These are phyloP conservation scores for Penaeus indicus DNA, from an alignment of 1,140 invertebrate species.

Conservation along the genomic window DNA sequence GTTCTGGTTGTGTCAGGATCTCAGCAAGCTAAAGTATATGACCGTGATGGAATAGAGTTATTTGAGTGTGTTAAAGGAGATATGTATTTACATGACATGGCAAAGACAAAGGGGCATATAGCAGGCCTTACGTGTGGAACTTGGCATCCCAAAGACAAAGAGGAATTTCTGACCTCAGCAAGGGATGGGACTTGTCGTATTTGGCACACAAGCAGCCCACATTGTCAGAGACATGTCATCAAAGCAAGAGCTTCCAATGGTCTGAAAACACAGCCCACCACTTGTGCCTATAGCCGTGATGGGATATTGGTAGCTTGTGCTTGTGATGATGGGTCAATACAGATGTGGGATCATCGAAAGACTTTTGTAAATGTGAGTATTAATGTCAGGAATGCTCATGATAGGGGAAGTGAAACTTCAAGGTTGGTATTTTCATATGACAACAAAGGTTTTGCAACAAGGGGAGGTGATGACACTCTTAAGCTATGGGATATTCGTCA, in stretches of 20 bases:
- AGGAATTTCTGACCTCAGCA: constrained; percentile 95
- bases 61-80: constrained; percentile 94
- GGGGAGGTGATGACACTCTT: constrained; percentile 92
- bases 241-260: constrained; percentile 92
- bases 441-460: constrained; percentile 82
- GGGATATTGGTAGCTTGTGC: constrained; percentile 90
- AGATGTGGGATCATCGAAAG: constrained; percentile 95
- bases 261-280: constrained; percentile 87
- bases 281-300: constrained; percentile 88
- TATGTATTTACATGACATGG: constrained; percentile 96
- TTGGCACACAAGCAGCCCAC: constrained; percentile 85
- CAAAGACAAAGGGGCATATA: constrained; percentile 95
- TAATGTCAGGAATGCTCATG: constrained; percentile 85
- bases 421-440: constrained; percentile 91
- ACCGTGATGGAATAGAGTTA: constrained; percentile 95
- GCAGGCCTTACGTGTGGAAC: constrained; percentile 90
- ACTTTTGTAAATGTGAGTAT: constrained; percentile 79
- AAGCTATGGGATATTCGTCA: constrained; percentile 95
- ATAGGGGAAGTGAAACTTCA: constrained; percentile 84
- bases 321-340: constrained; percentile 96
- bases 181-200: constrained; percentile 91
- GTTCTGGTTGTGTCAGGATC: constrained; percentile 95
- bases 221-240: constrained; percentile 85
- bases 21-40: constrained; percentile 88
- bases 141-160: constrained; percentile 92